Conservation (phyloP, 2,113 vertebrate species). For the Narcine bancroftii region DNA sequence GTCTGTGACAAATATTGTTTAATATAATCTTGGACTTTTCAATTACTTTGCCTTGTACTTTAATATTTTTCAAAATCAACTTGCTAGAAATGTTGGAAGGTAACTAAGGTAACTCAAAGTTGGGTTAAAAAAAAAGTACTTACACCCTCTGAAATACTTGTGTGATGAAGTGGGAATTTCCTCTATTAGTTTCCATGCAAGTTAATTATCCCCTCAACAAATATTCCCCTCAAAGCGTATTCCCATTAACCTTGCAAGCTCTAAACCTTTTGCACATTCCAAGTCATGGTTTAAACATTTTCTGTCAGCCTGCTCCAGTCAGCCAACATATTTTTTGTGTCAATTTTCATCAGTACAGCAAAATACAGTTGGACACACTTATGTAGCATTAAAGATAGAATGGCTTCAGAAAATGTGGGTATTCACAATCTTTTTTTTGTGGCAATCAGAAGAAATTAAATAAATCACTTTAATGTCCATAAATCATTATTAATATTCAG, state of each 20-base stretch:
- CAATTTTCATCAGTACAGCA: neutral
- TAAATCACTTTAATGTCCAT: neutral
- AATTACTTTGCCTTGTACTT: neutral
- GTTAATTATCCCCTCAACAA: neutral
- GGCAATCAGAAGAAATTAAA: neutral
- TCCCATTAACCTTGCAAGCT: neutral
- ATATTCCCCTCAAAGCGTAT: neutral
- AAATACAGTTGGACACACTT: neutral
- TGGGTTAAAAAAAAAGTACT: neutral
- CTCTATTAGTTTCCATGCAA: neutral
- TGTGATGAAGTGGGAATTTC: neutral
- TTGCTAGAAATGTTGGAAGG: neutral
- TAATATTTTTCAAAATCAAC: neutral
- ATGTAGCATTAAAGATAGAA: neutral
- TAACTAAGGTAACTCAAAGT: neutral
- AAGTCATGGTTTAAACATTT: neutral
- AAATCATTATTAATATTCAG: constrained; percentile 14
- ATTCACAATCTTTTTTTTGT: neutral
- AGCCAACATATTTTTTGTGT: neutral
- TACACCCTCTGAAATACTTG: neutral
- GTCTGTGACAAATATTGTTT: neutral
- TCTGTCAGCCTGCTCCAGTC: neutral
- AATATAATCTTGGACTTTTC: neutral
- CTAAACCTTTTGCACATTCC: neutral
- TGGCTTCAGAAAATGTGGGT: neutral